phyloP scores from a whole-genome alignment of 2,113 vertebrate species.

The Glaucomys volans region DNA sequence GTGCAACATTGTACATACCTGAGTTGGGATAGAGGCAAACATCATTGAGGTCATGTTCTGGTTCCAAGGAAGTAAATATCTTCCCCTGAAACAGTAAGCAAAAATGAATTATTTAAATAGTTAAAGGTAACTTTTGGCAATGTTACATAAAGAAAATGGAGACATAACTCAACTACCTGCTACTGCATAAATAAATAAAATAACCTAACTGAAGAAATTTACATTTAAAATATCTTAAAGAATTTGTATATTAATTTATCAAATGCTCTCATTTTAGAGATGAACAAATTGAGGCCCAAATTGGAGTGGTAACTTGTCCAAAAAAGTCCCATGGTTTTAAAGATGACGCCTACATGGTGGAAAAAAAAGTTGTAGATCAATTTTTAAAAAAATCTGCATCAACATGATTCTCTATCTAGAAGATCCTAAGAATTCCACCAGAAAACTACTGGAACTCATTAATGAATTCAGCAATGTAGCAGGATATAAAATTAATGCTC shows the following conservation, averaged over 20 bases:
- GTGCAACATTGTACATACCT: constrained; percentile 86
- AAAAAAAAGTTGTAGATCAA: neutral
- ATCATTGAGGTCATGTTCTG: constrained; percentile 94
- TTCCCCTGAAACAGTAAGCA: constrained; percentile 91
- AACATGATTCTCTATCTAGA: too few species aligned
- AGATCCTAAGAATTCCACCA: too few species aligned
- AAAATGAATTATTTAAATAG: constrained; percentile 9
- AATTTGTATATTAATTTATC: neutral
- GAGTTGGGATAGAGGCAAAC: constrained; percentile 96
- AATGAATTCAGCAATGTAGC: too few species aligned
- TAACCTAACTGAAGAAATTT: neutral
- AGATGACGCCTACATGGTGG: neutral
- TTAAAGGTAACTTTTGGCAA: neutral
- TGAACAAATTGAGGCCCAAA: neutral
- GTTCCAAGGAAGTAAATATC: constrained; percentile 95
- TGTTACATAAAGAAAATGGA: neutral
- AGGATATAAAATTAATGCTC: too few species aligned
- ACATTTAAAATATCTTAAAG: neutral
- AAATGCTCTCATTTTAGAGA: constrained; percentile 24
- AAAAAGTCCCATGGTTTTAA: neutral
- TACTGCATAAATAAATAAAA: neutral
- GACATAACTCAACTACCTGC: neutral
- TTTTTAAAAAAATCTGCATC: neutral
- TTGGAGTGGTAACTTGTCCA: neutral
- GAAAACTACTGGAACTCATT: too few species aligned